A percentile compares a stretch with the other conserved stretches of the same genome.
phyloP scores from a whole-genome alignment of 2,113 vertebrate species.

The Tauraco erythrolophus region DNA sequence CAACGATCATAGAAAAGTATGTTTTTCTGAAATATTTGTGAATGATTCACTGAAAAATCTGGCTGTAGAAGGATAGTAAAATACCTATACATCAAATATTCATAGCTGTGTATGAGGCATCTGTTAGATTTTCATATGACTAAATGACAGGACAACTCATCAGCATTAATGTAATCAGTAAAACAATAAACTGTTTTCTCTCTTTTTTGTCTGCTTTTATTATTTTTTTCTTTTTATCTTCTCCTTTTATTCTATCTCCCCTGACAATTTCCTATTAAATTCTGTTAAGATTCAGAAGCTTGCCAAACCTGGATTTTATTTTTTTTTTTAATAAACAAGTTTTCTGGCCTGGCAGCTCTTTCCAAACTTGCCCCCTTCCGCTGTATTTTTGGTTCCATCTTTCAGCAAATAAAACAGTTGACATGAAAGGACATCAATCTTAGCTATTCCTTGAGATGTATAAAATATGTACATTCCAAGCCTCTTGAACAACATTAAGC shows the following conservation, averaged over 20 bases:
- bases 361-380: not conserved
- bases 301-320: not conserved
- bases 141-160: not conserved
- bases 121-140: not conserved
- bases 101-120: not conserved
- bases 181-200: not conserved
- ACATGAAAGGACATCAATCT: slow-evolving; percentile 72
- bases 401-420: slow-evolving; percentile 68
- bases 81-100: not conserved
- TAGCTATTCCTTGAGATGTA: slow-evolving; percentile 47
- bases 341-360: slow-evolving; percentile 30
- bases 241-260: not conserved
- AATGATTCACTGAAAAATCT: slow-evolving; percentile 37
- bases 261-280: not conserved
- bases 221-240: not conserved
- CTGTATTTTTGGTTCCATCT: slow-evolving; percentile 40
- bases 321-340: not conserved
- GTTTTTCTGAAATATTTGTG: slow-evolving; percentile 30
- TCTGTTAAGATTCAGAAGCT: not conserved
- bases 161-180: not conserved
- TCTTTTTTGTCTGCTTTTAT: not conserved
- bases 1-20: slow-evolving; percentile 6
- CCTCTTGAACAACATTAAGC: slow-evolving; percentile 61
- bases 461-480: slow-evolving; percentile 66
- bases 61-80: not conserved